Percentiles rank a stretch among this genome's conserved stretches.
Evolutionary conservation across 2,888 invertebrate genomes (phyloP).

Genomic region (Melikaiella ostensackeni): DNA sequence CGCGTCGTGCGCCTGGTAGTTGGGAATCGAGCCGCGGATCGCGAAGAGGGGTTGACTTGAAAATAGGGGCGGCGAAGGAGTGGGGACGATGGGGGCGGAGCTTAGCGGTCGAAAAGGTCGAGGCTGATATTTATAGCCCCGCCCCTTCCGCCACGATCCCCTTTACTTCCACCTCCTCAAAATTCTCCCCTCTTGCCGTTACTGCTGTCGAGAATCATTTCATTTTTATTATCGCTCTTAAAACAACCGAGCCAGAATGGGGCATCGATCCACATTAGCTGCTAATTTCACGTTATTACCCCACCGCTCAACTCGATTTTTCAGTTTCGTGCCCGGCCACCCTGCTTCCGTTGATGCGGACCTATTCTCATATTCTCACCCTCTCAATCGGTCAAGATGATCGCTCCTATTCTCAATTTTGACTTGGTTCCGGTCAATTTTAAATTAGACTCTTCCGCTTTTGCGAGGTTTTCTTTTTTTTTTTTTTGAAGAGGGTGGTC

Average conservation of each 20-base stretch:
- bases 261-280: slow-evolving; percentile 74
- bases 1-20: slow-evolving; percentile 58
- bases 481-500: neutral
- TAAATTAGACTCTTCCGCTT: slow-evolving; percentile 20
- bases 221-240: slow-evolving; percentile 74
- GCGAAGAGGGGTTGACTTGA: slow-evolving; percentile 34
- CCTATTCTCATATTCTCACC: slow-evolving; percentile 38
- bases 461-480: neutral
- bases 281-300: slow-evolving; percentile 74
- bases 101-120: slow-evolving; percentile 67
- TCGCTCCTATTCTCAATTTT: slow-evolving; percentile 37
- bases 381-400: slow-evolving; percentile 35
- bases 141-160: slow-evolving; percentile 62
- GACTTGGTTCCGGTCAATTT: slow-evolving; percentile 8
- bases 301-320: slow-evolving; percentile 63
- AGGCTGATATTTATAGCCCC: slow-evolving; percentile 59
- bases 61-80: slow-evolving; percentile 46
- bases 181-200: slow-evolving; percentile 44
- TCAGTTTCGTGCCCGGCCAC: slow-evolving; percentile 64
- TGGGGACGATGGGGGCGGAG: slow-evolving; percentile 65
- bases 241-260: slow-evolving; percentile 64
- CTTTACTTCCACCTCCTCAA: slow-evolving; percentile 48
- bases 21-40: slow-evolving; percentile 44
- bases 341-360: slow-evolving; percentile 41
- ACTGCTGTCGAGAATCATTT: slow-evolving; percentile 66